phyloP scores from a whole-genome alignment of 2,888 invertebrate species.

The Noctua janthina region DNA sequence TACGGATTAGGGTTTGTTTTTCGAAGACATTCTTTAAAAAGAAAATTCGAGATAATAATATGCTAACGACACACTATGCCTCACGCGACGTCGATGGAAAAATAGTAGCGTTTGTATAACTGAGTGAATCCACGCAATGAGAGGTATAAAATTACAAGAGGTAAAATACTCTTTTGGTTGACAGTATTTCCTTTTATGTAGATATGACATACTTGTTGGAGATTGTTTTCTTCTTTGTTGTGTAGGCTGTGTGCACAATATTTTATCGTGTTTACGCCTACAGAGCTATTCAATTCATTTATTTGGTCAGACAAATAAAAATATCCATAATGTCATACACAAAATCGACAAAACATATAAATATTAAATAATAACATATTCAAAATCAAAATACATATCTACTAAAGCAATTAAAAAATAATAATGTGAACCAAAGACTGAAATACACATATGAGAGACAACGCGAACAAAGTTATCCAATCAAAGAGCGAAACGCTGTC shows the following conservation, averaged over 20 bases:
- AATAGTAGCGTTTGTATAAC: slow-evolving; percentile 72
- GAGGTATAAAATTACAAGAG: slow-evolving; percentile 69
- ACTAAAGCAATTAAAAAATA: too few relatives aligned
- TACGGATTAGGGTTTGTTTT: slow-evolving; percentile 53
- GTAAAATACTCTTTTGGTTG: slow-evolving; percentile 39
- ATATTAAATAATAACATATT: too few relatives aligned
- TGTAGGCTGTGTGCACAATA: slow-evolving; percentile 23
- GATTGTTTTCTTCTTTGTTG: slow-evolving; percentile 21
- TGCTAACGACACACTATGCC: slow-evolving; percentile 76
- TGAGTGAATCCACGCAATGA: slow-evolving; percentile 80
- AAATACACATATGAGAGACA: background rate
- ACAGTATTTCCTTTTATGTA: slow-evolving; percentile 53
- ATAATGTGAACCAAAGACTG: background rate
- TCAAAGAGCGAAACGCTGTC: background rate
- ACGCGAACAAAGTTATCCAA: background rate
- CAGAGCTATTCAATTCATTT: background rate
- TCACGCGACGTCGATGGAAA: slow-evolving; percentile 81
- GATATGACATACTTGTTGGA: slow-evolving; percentile 39
- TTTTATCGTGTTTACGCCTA: slow-evolving; percentile 34
- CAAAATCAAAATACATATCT: too few relatives aligned
- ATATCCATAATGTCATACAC: too few relatives aligned
- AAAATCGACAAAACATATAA: too few relatives aligned
- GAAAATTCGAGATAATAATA: slow-evolving; percentile 74
- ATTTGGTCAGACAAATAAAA: too few relatives aligned
- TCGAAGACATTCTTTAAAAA: slow-evolving; percentile 52